Evolutionary conservation across 2,888 invertebrate species (phyloP), one percentile per base, ranked within the genome.

Genomic region (Chouioia cunea): DNA sequence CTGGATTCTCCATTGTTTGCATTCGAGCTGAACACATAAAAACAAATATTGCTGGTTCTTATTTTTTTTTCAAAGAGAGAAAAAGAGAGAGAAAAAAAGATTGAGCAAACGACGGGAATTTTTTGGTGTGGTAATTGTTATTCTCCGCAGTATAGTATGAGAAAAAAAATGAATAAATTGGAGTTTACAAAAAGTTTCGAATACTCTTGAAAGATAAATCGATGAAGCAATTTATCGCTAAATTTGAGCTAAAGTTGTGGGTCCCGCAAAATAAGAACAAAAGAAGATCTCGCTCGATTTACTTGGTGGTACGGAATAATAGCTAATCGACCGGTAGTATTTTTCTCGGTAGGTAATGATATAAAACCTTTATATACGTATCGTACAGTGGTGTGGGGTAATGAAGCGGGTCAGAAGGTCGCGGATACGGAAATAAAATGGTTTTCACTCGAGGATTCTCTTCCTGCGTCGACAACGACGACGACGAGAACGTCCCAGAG

Each of bases 341-440:
- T 43, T 59, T 44, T 57, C 53, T 58, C n/a, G 23, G 36, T 43
- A 27, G 1, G 50, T 62, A 57, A 62, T 57, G 52, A 66, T 47
- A 47, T 54, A 23, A 27, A 59, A 23, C 20, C 44, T 20, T 22
- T 4, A 14, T 23, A n/a, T 23, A 20, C 23, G 23, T 14, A 15
- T 14, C 20, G 57, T 46, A 23, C 12, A 16, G 16, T 16, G 4
- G 36, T 36, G 1, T 36, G 53, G 43, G 53, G 53, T 65, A 65
- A 69, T 62, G 69, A 73, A 73, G 65, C 65, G 69, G 72, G 65
- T 69, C 65, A 69, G 64, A 68, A 57, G 68, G 62, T 73, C 69
- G 69, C 20, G 23, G 47, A 47, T 65, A 56, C 67, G 44, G 54
- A 60, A 54, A 59, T 63, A 50, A 56, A 60, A 48, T 58, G 58